Conservation (phyloP, 1,140 invertebrate genomes). For the Macrosteles quadrilineatus region DNA sequence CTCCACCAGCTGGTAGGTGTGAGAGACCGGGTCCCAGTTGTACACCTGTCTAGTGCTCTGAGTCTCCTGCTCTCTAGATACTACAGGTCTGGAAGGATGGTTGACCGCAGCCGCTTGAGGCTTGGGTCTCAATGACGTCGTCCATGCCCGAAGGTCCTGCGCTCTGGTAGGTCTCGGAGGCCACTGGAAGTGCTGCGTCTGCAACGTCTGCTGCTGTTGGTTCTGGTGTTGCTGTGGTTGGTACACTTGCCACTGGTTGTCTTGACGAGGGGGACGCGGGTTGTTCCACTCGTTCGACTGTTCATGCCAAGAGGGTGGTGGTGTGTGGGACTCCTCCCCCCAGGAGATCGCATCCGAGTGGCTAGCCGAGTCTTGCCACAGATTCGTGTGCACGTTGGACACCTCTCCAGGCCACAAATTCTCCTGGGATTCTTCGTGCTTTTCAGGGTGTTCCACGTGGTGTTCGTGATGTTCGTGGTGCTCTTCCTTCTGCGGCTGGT, state of each 20-base stretch:
- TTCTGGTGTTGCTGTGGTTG: neutral
- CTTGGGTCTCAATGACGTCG: neutral
- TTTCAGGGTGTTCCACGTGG: neutral
- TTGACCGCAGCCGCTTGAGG: conserved; percentile 7
- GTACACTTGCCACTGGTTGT: neutral
- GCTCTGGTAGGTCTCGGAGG: conserved; percentile 2
- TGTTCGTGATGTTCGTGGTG: no score
- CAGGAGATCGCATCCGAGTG: neutral
- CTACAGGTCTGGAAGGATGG: conserved; percentile 8
- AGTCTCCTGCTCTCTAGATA: neutral
- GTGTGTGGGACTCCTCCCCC: neutral
- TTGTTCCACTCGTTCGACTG: neutral
- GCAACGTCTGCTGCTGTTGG: neutral
- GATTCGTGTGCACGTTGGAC: neutral
- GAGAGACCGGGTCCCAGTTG: conserved; percentile 19
- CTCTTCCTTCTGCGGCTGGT: neutral
- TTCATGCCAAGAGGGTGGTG: neutral
- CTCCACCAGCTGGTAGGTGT: conserved; percentile 19
- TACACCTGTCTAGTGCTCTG: neutral
- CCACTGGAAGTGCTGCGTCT: conserved; percentile 7
- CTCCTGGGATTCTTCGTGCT: conserved; percentile 5
- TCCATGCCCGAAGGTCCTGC: neutral
- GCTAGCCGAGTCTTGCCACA: neutral
- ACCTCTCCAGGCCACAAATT: conserved; percentile 18
- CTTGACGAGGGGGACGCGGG: neutral